A percentile compares a stretch with the other conserved stretches of the same genome.
Conservation (phyloP, 2,888 invertebrate species). For the Xylocampa areola region DNA sequence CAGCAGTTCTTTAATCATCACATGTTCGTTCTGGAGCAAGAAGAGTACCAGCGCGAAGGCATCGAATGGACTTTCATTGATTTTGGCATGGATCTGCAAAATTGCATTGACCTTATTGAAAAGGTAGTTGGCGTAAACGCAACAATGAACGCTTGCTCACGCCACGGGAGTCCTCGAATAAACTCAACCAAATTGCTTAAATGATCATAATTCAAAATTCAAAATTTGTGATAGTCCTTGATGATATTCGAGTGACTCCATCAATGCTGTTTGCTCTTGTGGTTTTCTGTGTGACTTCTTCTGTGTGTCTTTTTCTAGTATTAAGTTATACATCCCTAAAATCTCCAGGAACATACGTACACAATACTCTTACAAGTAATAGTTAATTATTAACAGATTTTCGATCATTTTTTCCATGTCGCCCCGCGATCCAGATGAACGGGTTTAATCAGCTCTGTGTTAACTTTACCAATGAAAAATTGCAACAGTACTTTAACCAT, state of each 20-base stretch:
- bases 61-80: constrained; percentile 99
- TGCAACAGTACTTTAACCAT: constrained; percentile 99
- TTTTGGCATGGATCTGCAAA: constrained; percentile 98
- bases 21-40: constrained; percentile 99
- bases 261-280: constrained; percentile 80
- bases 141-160: constrained; percentile 87
- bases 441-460: constrained; percentile 98
- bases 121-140: constrained; percentile 93
- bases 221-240: constrained; percentile 9
- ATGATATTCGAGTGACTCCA: constrained; percentile 74
- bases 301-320: constrained; percentile 71
- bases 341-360: constrained; percentile 60
- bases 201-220: background rate
- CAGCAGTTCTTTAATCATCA: constrained; percentile 99
- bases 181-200: constrained; percentile 16
- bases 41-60: constrained; percentile 98
- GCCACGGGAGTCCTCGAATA: constrained; percentile 80
- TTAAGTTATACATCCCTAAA: constrained; percentile 59
- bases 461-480: constrained; percentile 98
- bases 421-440: constrained; percentile 92
- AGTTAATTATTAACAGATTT: constrained; percentile 60
- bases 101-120: constrained; percentile 98
- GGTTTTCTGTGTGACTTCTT: constrained; percentile 74
- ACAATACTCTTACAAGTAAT: constrained; percentile 49
- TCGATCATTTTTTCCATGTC: constrained; percentile 77